Percentiles rank a stretch among this genome's conserved stretches.
Conservation (phyloP, 1,140 invertebrate genomes). For the Drosophila lini region DNA sequence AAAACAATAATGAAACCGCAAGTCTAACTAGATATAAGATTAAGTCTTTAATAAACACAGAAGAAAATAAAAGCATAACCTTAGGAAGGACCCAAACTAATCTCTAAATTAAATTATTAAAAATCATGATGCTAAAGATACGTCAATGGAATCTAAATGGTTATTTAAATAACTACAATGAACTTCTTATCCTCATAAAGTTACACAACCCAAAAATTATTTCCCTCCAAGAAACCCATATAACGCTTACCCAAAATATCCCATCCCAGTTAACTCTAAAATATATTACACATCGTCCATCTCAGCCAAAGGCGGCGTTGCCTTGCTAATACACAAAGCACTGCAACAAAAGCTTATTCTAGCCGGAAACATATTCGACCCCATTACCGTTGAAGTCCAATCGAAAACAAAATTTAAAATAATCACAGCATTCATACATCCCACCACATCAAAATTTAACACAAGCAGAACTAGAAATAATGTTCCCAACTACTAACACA, state of each 20-base stretch:
- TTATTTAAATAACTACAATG: background rate
- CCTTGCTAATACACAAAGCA: background rate
- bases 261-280: background rate
- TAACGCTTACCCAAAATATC: background rate
- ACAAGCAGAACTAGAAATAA: background rate
- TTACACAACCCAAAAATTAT: background rate
- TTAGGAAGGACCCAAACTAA: background rate
- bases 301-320: background rate
- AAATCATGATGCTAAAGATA: background rate
- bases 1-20: background rate
- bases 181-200: background rate
- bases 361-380: background rate
- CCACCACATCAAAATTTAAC: background rate
- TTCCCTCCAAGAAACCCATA: background rate
- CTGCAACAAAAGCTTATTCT: background rate
- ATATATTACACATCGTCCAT: background rate
- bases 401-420: background rate
- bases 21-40: background rate
- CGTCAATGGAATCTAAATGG: background rate
- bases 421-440: background rate
- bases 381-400: background rate
- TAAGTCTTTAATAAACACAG: background rate
- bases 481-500: background rate
- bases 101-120: background rate
- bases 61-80: background rate